Conservation (phyloP, 2,888 invertebrate genomes). For the Xylocampa areola region DNA sequence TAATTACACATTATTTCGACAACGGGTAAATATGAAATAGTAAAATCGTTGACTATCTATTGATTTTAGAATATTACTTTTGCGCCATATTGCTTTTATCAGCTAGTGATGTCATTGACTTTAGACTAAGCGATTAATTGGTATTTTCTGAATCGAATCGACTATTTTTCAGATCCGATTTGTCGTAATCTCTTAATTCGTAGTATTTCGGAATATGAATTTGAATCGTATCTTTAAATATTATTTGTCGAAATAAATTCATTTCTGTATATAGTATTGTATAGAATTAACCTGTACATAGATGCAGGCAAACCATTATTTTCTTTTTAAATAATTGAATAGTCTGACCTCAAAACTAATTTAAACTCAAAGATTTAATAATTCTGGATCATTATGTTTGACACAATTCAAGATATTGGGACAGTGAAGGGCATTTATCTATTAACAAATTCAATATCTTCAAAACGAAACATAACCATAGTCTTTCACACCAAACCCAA, state of each 20-base stretch:
- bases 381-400: too few relatives aligned
- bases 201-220: background rate
- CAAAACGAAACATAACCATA: too few relatives aligned
- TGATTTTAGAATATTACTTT: slow-evolving; percentile 17
- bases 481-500: too few relatives aligned
- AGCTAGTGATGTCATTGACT: slow-evolving; percentile 14
- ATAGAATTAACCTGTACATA: background rate
- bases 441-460: too few relatives aligned
- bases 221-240: background rate
- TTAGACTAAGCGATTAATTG: slow-evolving; percentile 18
- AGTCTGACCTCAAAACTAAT: too few relatives aligned
- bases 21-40: slow-evolving; percentile 24
- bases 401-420: too few relatives aligned
- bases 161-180: background rate
- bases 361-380: too few relatives aligned
- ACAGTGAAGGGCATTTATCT: too few relatives aligned
- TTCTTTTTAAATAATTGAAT: too few relatives aligned
- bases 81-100: slow-evolving; percentile 17
- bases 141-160: background rate
- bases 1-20: slow-evolving; percentile 32
- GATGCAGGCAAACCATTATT: background rate
- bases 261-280: background rate
- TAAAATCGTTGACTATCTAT: slow-evolving; percentile 45
- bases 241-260: slow-evolving; percentile 9
- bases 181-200: too few relatives aligned